Evolutionary conservation across 2,113 vertebrate genomes (phyloP).

Genomic region (Ploceus nigricollis): DNA sequence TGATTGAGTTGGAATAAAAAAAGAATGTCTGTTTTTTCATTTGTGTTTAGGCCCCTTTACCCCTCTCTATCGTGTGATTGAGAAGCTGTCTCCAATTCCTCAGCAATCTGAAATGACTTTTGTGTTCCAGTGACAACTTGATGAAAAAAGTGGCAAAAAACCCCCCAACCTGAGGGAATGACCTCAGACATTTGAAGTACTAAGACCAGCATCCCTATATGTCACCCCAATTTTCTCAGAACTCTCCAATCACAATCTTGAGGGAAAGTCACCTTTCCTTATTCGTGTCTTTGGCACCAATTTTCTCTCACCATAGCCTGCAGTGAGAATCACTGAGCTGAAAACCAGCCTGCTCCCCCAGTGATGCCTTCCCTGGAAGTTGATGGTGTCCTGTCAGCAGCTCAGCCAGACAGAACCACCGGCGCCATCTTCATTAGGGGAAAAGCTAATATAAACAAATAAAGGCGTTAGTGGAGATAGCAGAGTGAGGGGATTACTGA

Average conservation of each 20-base stretch:
- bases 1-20: neutral
- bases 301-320: neutral
- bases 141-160: neutral
- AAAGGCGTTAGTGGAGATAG: slow-evolving; percentile 54
- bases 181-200: neutral
- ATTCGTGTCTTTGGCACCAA: neutral
- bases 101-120: neutral
- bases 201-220: neutral
- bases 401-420: slow-evolving; percentile 34
- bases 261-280: neutral
- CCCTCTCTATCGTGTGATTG: neutral
- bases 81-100: neutral
- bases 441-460: slow-evolving; percentile 65
- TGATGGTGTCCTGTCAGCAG: slow-evolving; percentile 51
- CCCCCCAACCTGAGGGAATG: neutral
- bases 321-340: neutral
- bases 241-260: neutral
- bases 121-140: neutral
- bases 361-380: neutral
- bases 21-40: neutral
- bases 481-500: slow-evolving; percentile 48
- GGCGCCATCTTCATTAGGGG: slow-evolving; percentile 57
- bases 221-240: neutral
- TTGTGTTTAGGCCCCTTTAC: neutral
- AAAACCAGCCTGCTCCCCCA: neutral